Conservation (phyloP, 2,797 vertebrate genomes). For the Lithobates sylvaticus region DNA sequence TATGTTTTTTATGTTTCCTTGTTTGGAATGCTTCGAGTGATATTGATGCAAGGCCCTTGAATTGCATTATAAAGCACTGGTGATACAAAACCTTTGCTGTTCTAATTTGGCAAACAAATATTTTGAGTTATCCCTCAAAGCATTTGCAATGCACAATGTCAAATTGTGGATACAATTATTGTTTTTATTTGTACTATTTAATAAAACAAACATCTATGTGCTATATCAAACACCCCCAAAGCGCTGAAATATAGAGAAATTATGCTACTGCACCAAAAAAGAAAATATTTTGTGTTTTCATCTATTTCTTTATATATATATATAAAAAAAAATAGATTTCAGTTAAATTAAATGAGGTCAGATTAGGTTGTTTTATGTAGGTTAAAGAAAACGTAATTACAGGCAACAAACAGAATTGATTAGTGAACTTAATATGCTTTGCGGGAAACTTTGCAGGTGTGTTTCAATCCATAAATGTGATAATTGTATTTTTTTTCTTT, state of each 20-base stretch:
- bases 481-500: too few species aligned
- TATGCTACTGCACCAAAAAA: neutral
- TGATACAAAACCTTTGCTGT: constrained; percentile 31
- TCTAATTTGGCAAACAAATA: constrained; percentile 22
- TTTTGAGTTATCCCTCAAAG: constrained; percentile 24
- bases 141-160: constrained; percentile 29
- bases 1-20: constrained; percentile 35
- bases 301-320: neutral
- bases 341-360: neutral
- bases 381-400: too few species aligned
- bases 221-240: neutral
- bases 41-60: constrained; percentile 32
- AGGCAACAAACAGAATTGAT: too few species aligned
- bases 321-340: neutral
- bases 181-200: constrained; percentile 2
- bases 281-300: neutral
- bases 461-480: too few species aligned
- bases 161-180: constrained; percentile 10
- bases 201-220: constrained; percentile 7
- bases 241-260: neutral
- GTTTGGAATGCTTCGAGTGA: constrained; percentile 29
- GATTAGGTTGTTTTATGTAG: neutral
- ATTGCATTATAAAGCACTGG: constrained; percentile 25
- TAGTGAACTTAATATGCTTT: too few species aligned
- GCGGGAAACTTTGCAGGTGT: too few species aligned